Evolutionary conservation across 1,140 invertebrate species (phyloP), one percentile per base, ranked within the genome.

Genomic region (Drosophila insularis): DNA sequence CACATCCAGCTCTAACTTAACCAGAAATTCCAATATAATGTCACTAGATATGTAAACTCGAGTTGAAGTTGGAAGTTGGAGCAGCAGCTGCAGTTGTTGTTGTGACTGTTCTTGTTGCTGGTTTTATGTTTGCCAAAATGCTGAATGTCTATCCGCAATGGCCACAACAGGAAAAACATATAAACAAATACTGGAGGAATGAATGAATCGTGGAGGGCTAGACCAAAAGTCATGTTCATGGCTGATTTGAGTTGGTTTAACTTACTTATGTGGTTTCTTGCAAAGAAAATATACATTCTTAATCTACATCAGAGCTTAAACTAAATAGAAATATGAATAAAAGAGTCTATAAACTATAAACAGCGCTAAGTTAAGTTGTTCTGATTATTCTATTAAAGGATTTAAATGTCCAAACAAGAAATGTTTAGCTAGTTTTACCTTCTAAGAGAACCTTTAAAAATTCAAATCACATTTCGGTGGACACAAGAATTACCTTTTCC

Each of bases 81-180:
- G 5, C 27, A 27, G 27, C 13, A 21, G 40, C 5, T 13, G 32
- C 14, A 40, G 31, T 62, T 80, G 60, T 65, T 74, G 71, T 74
- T 68, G 71, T 56, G 60, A 71, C 74, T 58, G 21, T 27, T 23
- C 6, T 23, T 62, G 39, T 62, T 14, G 31, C 17, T 62, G 43
- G 50, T 32, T 43, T 63, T 63, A 46, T 72, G 65, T 71, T 76
- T 86, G 82, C 84, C 82, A 82, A 86, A 84, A 86, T 86, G 86
- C 81, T 80, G 78, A 82, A 86, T 82, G 74, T 87, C 69, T 73
- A 76, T 82, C 82, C 82, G 82, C 82, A 86, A 74, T 86, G 75
- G 60, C 84, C 80, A 77, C 73, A 81, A 86, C 81, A 84, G 80
- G 73, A 66, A 67, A 80, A 80, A 84, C 67, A 61, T 56, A 63